Evolutionary conservation across 2,797 vertebrate species (phyloP).

Genomic region (Nasua narica): DNA sequence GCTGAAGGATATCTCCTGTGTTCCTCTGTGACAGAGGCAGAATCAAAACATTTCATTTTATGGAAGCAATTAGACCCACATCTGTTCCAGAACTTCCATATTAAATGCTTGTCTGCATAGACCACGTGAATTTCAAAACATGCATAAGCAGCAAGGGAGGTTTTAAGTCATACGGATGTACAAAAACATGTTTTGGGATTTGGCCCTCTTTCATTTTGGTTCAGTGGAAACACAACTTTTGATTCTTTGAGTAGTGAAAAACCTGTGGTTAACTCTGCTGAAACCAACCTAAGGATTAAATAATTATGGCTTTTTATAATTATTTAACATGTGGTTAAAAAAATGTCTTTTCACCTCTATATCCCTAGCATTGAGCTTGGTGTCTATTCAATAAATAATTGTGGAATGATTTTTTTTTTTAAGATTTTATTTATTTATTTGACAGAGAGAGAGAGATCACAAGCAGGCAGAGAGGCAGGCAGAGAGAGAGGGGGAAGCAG

Average conservation of each 20-base stretch:
- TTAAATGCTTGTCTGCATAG: constrained; percentile 1
- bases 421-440: too few relatives aligned
- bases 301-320: background rate
- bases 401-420: background rate
- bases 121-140: background rate
- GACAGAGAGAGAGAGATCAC: too few relatives aligned
- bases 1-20: constrained; percentile 72
- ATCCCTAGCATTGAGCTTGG: background rate
- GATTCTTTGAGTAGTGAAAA: background rate
- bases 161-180: background rate
- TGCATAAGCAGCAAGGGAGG: background rate
- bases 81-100: constrained; percentile 25
- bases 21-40: constrained; percentile 39
- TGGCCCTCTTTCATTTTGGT: background rate
- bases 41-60: constrained; percentile 68
- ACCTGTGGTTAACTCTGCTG: background rate
- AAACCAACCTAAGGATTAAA: background rate
- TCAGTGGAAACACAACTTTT: background rate
- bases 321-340: background rate
- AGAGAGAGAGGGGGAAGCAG: too few relatives aligned
- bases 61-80: constrained; percentile 54
- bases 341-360: background rate
- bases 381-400: background rate
- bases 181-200: background rate
- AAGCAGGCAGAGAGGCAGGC: too few relatives aligned